Percentiles rank a stretch among this genome's conserved stretches.
Evolutionary conservation across 2,113 vertebrate genomes (phyloP).

Genomic region (Athene cunicularia): DNA sequence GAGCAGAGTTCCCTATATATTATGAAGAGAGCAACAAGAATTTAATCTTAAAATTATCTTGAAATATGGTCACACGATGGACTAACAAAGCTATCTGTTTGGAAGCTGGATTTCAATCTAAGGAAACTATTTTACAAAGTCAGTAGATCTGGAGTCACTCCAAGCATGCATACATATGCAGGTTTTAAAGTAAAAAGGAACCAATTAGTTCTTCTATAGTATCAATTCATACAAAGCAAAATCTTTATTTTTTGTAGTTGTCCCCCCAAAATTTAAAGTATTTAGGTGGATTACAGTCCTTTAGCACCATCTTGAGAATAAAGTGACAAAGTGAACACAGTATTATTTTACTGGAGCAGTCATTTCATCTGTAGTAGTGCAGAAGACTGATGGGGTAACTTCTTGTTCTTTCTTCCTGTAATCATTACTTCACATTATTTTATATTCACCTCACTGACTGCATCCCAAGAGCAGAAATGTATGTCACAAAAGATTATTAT

Average conservation of each 20-base stretch:
- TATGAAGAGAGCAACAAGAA: neutral
- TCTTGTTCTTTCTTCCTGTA: neutral
- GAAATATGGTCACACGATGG: neutral
- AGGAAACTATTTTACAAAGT: neutral
- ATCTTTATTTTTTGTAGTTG: neutral
- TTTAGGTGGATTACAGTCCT: neutral
- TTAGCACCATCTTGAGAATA: slow-evolving; percentile 31
- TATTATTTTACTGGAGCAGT: neutral
- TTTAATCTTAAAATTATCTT: neutral
- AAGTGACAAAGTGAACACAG: neutral
- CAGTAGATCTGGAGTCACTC: neutral
- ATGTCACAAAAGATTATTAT: slow-evolving; percentile 1
- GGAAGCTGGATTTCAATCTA: neutral
- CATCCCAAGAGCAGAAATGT: neutral
- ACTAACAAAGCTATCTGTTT: neutral
- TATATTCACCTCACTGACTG: slow-evolving; percentile 16
- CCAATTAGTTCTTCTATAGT: neutral
- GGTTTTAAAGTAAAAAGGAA: neutral
- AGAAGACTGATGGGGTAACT: slow-evolving; percentile 5
- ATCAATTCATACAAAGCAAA: neutral
- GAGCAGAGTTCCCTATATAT: neutral
- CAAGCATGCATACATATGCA: neutral
- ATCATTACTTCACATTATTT: neutral
- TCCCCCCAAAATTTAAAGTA: neutral
- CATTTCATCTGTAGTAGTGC: neutral